Evolutionary conservation across 2,113 vertebrate genomes (phyloP).

Genomic region (Microcebus griseorufus): DNA sequence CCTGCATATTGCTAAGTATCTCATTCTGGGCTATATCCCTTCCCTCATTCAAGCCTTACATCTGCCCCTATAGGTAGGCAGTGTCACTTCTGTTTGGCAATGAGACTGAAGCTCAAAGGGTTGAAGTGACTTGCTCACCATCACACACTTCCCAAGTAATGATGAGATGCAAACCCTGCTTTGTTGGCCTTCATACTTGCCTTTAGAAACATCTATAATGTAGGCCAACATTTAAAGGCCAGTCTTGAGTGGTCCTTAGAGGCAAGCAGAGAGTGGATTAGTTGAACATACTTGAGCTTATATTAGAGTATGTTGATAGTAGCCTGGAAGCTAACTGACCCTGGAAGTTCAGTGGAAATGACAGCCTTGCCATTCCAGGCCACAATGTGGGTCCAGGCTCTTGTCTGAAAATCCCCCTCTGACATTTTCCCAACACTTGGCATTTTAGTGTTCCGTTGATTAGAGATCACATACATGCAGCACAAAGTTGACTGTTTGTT

Average conservation of each 20-base stretch:
- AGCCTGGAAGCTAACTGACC: constrained; percentile 32
- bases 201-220: neutral
- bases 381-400: constrained; percentile 21
- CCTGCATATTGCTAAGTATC: neutral
- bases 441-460: constrained; percentile 77
- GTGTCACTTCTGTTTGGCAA: neutral
- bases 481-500: constrained; percentile 74
- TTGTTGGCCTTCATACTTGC: neutral
- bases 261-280: constrained; percentile 38
- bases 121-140: neutral
- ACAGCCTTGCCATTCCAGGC: constrained; percentile 43
- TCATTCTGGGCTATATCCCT: neutral
- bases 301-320: neutral
- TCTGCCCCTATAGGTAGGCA: neutral
- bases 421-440: constrained; percentile 77
- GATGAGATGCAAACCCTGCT: neutral
- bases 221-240: constrained; percentile 22
- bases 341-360: constrained; percentile 31
- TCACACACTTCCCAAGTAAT: neutral
- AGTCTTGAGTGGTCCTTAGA: neutral
- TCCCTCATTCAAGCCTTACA: neutral
- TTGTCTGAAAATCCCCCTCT: constrained; percentile 62
- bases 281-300: neutral
- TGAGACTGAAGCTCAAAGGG: neutral
- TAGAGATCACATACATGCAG: constrained; percentile 66